Conservation (phyloP, 2,888 invertebrate species). For the Brenthis daphne region DNA sequence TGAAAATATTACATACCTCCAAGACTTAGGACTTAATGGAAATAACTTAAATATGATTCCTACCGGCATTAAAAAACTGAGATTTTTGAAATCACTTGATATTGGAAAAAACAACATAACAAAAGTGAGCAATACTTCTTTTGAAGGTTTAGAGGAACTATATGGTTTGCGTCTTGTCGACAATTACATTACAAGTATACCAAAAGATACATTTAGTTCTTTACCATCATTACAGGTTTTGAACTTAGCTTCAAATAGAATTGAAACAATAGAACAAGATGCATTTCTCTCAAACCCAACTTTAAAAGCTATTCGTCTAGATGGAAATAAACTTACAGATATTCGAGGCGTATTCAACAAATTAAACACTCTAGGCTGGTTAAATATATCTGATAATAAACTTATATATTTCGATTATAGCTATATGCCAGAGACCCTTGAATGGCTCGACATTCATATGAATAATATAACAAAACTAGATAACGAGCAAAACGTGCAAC, state of each 20-base stretch:
- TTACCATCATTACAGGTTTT: constrained; percentile 88
- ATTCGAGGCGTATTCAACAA: constrained; percentile 89
- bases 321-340: constrained; percentile 89
- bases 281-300: constrained; percentile 89
- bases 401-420: constrained; percentile 91
- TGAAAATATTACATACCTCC: constrained; percentile 88
- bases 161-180: constrained; percentile 90
- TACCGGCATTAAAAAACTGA: constrained; percentile 84
- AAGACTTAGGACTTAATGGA: constrained; percentile 89
- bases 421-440: constrained; percentile 87
- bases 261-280: constrained; percentile 88
- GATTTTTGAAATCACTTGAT: constrained; percentile 88
- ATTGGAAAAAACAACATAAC: constrained; percentile 91
- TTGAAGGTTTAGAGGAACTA: constrained; percentile 88
- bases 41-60: constrained; percentile 86
- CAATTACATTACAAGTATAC: constrained; percentile 88
- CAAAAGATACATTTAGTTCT: constrained; percentile 87
- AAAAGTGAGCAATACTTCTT: constrained; percentile 86
- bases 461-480: constrained; percentile 89
- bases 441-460: constrained; percentile 91
- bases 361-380: constrained; percentile 87
- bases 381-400: constrained; percentile 91
- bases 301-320: constrained; percentile 88
- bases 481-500: constrained; percentile 86
- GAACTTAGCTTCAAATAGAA: constrained; percentile 90